Evolutionary conservation across 2,888 invertebrate species (phyloP).

Genomic region (Plagodis dolabraria): DNA sequence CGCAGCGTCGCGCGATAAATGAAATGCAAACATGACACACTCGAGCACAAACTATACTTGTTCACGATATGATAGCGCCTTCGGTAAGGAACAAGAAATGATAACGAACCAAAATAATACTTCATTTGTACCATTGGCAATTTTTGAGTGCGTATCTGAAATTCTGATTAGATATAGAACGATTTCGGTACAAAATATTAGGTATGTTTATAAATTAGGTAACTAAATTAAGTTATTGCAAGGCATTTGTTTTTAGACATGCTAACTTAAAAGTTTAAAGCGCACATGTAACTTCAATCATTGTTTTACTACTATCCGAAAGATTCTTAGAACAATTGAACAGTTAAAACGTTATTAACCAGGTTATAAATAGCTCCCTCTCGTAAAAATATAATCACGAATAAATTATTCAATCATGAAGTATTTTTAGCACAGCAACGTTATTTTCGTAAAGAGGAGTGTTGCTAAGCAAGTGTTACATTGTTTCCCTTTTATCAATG

Average conservation of each 20-base stretch:
- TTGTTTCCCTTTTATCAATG: slow-evolving; percentile 23
- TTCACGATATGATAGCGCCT: slow-evolving; percentile 31
- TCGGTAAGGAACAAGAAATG: slow-evolving; percentile 25
- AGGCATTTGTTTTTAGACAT: too few relatives aligned
- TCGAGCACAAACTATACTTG: slow-evolving; percentile 33
- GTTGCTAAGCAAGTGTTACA: slow-evolving; percentile 43
- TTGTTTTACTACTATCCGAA: too few relatives aligned
- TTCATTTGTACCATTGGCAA: slow-evolving; percentile 4
- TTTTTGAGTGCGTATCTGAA: slow-evolving; percentile 3
- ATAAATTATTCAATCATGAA: slow-evolving; percentile 13
- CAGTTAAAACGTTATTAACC: not conserved
- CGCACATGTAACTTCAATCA: too few relatives aligned
- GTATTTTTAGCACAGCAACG: slow-evolving; percentile 22
- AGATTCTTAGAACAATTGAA: too few relatives aligned
- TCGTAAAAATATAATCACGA: slow-evolving; percentile 7
- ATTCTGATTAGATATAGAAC: slow-evolving; percentile 2
- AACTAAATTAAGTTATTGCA: too few relatives aligned
- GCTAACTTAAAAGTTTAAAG: too few relatives aligned
- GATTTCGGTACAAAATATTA: not conserved
- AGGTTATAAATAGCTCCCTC: slow-evolving; percentile 12
- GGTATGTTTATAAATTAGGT: too few relatives aligned
- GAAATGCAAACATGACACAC: slow-evolving; percentile 62
- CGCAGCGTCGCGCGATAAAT: slow-evolving; percentile 51
- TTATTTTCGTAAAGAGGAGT: slow-evolving; percentile 17
- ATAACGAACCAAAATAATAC: slow-evolving; percentile 15